Conservation (phyloP, 2,113 vertebrate genomes). For the Leptobrachium leishanense region DNA sequence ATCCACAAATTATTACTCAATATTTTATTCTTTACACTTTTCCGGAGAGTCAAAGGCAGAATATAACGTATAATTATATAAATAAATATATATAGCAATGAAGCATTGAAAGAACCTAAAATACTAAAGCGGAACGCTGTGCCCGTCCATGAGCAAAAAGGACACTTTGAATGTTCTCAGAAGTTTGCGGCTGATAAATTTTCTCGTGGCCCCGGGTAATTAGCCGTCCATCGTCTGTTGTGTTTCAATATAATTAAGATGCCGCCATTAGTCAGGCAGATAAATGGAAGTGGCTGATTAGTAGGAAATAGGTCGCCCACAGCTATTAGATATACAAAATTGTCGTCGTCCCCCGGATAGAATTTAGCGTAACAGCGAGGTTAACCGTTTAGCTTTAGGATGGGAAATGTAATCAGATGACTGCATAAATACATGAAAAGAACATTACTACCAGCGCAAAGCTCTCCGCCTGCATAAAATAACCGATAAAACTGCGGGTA, state of each 20-base stretch:
- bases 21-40: too few species aligned
- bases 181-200: neutral
- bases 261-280: constrained; percentile 5
- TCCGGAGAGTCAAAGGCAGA: too few species aligned
- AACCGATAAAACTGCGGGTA: too few species aligned
- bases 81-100: too few species aligned
- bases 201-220: neutral
- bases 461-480: too few species aligned
- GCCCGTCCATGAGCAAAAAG: neutral
- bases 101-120: neutral
- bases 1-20: too few species aligned
- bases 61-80: too few species aligned
- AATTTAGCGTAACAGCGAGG: neutral
- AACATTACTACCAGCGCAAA: too few species aligned
- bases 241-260: constrained; percentile 12
- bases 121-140: neutral
- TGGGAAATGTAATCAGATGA: neutral
- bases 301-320: neutral
- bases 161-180: neutral
- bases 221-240: neutral
- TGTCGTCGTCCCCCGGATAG: neutral
- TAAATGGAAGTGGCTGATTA: constrained; percentile 1
- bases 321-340: neutral
- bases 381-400: neutral
- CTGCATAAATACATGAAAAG: too few species aligned